These are phyloP conservation scores for Agrenia bidenticulata DNA, from an alignment of 2,888 invertebrate species.

Conservation along the genomic window DNA sequence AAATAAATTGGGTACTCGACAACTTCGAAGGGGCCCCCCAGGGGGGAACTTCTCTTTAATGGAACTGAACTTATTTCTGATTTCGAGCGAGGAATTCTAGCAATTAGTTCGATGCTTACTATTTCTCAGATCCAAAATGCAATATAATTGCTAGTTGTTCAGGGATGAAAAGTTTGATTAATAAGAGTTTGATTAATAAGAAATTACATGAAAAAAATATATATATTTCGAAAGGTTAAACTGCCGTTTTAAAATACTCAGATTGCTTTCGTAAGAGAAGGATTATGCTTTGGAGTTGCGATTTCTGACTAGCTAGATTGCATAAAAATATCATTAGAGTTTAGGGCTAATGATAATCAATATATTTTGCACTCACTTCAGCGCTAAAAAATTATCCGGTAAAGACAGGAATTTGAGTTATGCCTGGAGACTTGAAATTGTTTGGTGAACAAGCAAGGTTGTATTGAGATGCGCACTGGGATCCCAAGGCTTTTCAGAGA, in stretches of 20 bases:
- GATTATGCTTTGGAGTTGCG: constrained; percentile 59
- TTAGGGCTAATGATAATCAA: constrained; percentile 55
- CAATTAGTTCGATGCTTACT: constrained; percentile 61
- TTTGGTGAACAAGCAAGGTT: constrained; percentile 64
- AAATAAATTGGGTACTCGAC: constrained; percentile 62
- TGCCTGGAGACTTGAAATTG: constrained; percentile 61
- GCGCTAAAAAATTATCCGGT: constrained; percentile 61
- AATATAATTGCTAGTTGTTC: constrained; percentile 56
- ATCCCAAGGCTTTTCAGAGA: constrained; percentile 61
- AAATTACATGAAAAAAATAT: not conserved
- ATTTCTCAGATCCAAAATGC: constrained; percentile 62
- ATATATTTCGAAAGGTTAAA: constrained; percentile 6
- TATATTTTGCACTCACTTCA: constrained; percentile 59
- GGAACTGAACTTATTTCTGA: constrained; percentile 57
- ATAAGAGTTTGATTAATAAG: too few relatives aligned
- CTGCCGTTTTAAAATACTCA: too few relatives aligned
- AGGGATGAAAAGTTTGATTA: constrained; percentile 57
- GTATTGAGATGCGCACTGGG: constrained; percentile 62
- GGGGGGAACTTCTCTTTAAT: constrained; percentile 61
- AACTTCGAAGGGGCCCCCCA: constrained; percentile 58
- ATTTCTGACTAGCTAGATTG: not conserved
- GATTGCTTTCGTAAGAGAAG: constrained; percentile 60
- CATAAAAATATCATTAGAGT: too few relatives aligned
- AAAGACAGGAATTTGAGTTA: constrained; percentile 59
- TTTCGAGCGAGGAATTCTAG: constrained; percentile 60